phyloP scores from a whole-genome alignment of 1,140 invertebrate genomes.

The Drosophila gunungcola region DNA sequence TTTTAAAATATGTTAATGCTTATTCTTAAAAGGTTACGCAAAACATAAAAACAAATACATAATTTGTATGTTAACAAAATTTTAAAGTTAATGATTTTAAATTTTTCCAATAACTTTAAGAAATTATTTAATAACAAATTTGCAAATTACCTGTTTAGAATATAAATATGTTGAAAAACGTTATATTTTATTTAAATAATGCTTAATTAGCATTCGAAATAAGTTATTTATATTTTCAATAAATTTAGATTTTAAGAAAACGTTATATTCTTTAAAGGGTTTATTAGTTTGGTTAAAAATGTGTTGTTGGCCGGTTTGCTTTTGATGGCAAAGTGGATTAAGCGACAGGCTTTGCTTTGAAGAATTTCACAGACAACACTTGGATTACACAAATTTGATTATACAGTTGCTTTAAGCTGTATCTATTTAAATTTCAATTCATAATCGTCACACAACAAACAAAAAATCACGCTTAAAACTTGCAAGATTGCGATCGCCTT shows the following conservation, averaged over 20 bases:
- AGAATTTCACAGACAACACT: conserved; percentile 15
- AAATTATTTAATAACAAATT: too few relatives aligned
- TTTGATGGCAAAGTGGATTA: not conserved
- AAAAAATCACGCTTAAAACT: conserved; percentile 64
- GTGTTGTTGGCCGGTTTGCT: conserved; percentile 3
- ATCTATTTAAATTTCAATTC: conserved; percentile 21
- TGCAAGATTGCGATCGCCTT: conserved; percentile 41
- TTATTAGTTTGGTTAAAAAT: conserved; percentile 5
- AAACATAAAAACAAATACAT: too few relatives aligned
- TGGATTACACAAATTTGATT: conserved; percentile 19
- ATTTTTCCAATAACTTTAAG: too few relatives aligned
- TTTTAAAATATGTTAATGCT: too few relatives aligned
- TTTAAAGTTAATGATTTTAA: too few relatives aligned
- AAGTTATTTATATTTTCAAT: not conserved
- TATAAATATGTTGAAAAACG: not conserved
- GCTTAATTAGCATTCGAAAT: conserved; percentile 1
- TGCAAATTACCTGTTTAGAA: conserved; percentile 18
- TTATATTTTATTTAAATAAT: conserved; percentile 4
- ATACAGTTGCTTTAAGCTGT: conserved; percentile 18
- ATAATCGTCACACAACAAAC: conserved; percentile 65
- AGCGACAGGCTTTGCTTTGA: conserved; percentile 8
- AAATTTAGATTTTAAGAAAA: conserved; percentile 6
- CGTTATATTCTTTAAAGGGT: not conserved
- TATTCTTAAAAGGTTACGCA: too few relatives aligned
- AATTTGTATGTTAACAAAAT: too few relatives aligned